Percentiles rank a stretch among this genome's conserved stretches.
phyloP scores from a whole-genome alignment of 1,140 invertebrate genomes.

The Halictus rubicundus region DNA sequence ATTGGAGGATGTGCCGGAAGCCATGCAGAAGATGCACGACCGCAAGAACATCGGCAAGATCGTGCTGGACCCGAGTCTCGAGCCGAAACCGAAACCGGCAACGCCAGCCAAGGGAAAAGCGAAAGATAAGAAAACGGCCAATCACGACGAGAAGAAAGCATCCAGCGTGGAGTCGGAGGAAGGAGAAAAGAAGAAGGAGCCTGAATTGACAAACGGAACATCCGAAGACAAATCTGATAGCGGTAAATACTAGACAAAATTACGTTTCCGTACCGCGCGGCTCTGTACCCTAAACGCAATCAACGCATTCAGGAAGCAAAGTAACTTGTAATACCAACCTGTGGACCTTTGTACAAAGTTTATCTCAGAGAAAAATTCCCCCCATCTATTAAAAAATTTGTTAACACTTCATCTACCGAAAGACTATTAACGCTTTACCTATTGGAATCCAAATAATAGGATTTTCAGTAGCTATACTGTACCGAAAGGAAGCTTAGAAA shows the following conservation, averaged over 20 bases:
- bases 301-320: not conserved
- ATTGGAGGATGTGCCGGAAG: constrained; percentile 92
- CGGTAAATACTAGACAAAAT: constrained; percentile 68
- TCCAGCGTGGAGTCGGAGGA: constrained; percentile 79
- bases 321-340: too few relatives aligned
- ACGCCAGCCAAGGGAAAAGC: constrained; percentile 87
- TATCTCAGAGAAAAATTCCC: too few relatives aligned
- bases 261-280: not conserved
- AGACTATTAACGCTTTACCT: too few relatives aligned
- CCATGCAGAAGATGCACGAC: constrained; percentile 96
- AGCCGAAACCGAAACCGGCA: constrained; percentile 88
- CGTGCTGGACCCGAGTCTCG: constrained; percentile 89
- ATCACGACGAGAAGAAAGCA: constrained; percentile 85
- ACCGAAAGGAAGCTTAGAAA: too few relatives aligned
- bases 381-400: too few relatives aligned
- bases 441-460: too few relatives aligned
- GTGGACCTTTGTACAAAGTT: too few relatives aligned
- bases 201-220: constrained; percentile 80
- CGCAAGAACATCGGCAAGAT: constrained; percentile 95
- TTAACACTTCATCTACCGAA: too few relatives aligned
- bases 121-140: constrained; percentile 86
- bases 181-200: constrained; percentile 82
- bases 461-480: too few relatives aligned
- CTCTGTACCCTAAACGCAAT: not conserved
- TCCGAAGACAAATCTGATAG: constrained; percentile 80